Evolutionary conservation across 2,888 invertebrate species (phyloP).

Genomic region (Meganola albula): DNA sequence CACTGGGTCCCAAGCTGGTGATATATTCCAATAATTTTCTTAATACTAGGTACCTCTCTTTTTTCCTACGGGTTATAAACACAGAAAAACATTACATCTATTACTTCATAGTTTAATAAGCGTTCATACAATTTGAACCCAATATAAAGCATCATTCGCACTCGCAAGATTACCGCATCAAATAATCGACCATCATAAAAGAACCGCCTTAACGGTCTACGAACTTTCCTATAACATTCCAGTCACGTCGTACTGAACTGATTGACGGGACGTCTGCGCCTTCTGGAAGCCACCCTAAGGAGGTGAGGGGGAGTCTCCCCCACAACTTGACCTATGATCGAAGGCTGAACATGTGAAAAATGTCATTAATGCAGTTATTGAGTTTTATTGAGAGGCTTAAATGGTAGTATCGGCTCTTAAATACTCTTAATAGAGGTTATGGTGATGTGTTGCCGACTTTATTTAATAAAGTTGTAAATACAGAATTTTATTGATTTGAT

Average conservation of each 20-base stretch:
- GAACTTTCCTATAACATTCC: slow-evolving; percentile 51
- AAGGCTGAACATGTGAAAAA: slow-evolving; percentile 70
- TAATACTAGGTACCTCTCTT: too few relatives aligned
- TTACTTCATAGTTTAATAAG: too few relatives aligned
- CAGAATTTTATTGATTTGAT: too few relatives aligned
- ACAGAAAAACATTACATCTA: too few relatives aligned
- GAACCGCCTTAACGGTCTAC: slow-evolving; percentile 49
- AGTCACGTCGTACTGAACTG: slow-evolving; percentile 71
- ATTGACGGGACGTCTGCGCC: slow-evolving; percentile 75
- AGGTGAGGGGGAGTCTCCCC: slow-evolving; percentile 21
- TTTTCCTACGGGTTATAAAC: too few relatives aligned
- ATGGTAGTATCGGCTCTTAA: slow-evolving; percentile 13
- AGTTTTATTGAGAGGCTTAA: slow-evolving; percentile 30
- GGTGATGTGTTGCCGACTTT: too few relatives aligned
- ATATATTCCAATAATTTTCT: too few relatives aligned
- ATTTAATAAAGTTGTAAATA: too few relatives aligned
- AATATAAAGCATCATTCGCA: slow-evolving; percentile 26
- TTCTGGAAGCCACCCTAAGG: slow-evolving; percentile 28
- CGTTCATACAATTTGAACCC: slow-evolving; percentile 25
- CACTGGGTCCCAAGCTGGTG: too few relatives aligned
- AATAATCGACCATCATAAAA: slow-evolving; percentile 57
- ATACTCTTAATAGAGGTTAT: too few relatives aligned
- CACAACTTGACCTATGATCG: slow-evolving; percentile 60
- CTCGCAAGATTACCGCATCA: slow-evolving; percentile 38
- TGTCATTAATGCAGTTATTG: slow-evolving; percentile 72